Conservation (phyloP, 2,113 vertebrate species). For the Phasianus colchicus region DNA sequence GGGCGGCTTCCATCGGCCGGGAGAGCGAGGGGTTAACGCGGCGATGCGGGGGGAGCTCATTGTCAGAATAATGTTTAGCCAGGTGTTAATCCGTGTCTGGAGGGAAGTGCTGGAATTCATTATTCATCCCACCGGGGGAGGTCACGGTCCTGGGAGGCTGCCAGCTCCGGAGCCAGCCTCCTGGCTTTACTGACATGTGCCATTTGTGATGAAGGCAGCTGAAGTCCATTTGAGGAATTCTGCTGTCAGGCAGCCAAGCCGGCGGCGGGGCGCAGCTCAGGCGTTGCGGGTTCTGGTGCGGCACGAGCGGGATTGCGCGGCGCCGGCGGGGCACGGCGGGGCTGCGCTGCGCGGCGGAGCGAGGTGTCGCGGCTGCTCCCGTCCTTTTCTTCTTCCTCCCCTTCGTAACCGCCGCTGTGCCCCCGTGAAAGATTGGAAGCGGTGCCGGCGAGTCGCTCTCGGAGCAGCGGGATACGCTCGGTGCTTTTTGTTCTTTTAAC, state of each 20-base stretch:
- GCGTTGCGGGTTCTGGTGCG: constrained; percentile 43
- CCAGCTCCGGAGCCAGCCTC: constrained; percentile 75
- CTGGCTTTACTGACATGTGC: constrained; percentile 86
- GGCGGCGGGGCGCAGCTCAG: constrained; percentile 25
- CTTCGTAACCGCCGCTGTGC: accelerated
- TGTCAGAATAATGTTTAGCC: constrained; percentile 83
- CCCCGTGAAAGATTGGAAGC: not conserved
- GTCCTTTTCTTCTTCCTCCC: too few species aligned
- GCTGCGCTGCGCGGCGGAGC: too few species aligned
- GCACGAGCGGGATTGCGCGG: not conserved
- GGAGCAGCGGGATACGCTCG: not conserved
- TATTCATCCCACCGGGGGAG: constrained; percentile 77
- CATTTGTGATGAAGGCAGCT: constrained; percentile 80
- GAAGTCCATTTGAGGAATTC: constrained; percentile 85
- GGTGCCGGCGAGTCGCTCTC: not conserved
- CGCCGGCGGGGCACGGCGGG: not conserved
- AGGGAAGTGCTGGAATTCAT: constrained; percentile 79
- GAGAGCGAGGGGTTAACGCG: constrained; percentile 62
- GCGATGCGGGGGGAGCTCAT: constrained; percentile 25
- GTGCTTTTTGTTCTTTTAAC: not conserved
- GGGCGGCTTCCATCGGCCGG: not conserved
- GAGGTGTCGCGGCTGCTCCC: too few species aligned
- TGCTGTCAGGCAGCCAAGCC: constrained; percentile 86
- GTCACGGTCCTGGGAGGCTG: constrained; percentile 75
- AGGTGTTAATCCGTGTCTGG: constrained; percentile 83